phyloP scores from a whole-genome alignment of 2,797 vertebrate species.

The Cottoperca gobio region DNA sequence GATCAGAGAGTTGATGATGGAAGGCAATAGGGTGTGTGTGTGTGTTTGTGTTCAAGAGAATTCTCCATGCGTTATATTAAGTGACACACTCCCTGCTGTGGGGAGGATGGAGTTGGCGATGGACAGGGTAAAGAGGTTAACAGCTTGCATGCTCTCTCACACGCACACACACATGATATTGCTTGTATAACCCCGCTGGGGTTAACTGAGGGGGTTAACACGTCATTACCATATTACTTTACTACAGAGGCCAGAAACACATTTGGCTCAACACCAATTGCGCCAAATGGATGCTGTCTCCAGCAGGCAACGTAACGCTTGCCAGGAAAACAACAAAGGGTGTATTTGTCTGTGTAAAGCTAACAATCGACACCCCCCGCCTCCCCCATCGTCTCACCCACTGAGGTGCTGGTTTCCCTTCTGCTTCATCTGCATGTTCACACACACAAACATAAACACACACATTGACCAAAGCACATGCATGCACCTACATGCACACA shows the following conservation, averaged over 20 bases:
- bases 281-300: conserved; percentile 67
- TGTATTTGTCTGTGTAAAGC: conserved; percentile 64
- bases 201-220: conserved; percentile 47
- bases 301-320: conserved; percentile 37
- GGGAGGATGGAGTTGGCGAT: conserved; percentile 56
- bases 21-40: conserved; percentile 36
- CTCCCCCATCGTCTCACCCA: conserved; percentile 35
- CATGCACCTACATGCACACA: not conserved
- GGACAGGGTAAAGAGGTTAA: conserved; percentile 57
- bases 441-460: conserved; percentile 43
- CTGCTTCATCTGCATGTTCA: conserved; percentile 61
- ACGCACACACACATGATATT: conserved; percentile 15
- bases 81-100: conserved; percentile 54
- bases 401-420: conserved; percentile 46
- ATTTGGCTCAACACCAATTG: conserved; percentile 65
- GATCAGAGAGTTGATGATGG: conserved; percentile 66
- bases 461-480: conserved; percentile 1
- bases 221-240: conserved; percentile 44
- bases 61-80: conserved; percentile 55
- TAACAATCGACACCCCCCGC: conserved; percentile 44
- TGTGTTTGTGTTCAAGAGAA: conserved; percentile 54
- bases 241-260: conserved; percentile 53
- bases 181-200: conserved; percentile 11
- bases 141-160: conserved; percentile 47
- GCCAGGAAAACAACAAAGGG: conserved; percentile 69